These are phyloP conservation scores for Seriola rivoliana DNA, from an alignment of 2,113 vertebrate species.

Conservation along the genomic window DNA sequence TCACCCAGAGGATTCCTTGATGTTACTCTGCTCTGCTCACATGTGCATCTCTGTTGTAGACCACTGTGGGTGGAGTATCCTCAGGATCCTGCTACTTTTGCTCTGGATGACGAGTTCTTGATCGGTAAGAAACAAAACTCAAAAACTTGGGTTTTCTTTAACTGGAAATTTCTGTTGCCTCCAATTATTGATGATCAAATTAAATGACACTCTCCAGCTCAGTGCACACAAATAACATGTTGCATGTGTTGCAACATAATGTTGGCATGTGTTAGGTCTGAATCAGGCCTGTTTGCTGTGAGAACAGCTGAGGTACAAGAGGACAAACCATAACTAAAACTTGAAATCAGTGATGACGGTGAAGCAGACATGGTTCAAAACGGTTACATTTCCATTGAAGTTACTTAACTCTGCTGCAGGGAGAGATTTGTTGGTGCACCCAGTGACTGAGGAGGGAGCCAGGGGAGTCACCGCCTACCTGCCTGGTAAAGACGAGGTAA, in stretches of 20 bases:
- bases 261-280: neutral
- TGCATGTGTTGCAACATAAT: neutral
- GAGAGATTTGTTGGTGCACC: slow-evolving; percentile 89
- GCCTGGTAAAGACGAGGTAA: slow-evolving; percentile 90
- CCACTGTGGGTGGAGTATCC: slow-evolving; percentile 93
- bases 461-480: slow-evolving; percentile 90
- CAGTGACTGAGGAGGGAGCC: slow-evolving; percentile 89
- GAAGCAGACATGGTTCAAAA: neutral
- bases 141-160: neutral
- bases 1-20: no score
- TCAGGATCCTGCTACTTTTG: slow-evolving; percentile 86
- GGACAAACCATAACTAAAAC: neutral
- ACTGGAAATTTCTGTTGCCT: neutral
- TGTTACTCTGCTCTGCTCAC: neutral
- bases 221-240: neutral
- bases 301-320: neutral
- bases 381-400: neutral
- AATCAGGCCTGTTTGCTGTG: neutral
- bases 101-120: slow-evolving; percentile 90
- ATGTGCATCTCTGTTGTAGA: slow-evolving; percentile 72
- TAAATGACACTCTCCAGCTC: neutral
- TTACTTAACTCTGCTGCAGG: slow-evolving; percentile 76
- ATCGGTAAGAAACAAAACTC: slow-evolving; percentile 85
- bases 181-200: neutral
- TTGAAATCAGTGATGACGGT: neutral